A percentile compares a stretch with the other conserved stretches of the same genome.
Conservation (phyloP, 1,140 invertebrate species). For the Lanistes nyassanus region DNA sequence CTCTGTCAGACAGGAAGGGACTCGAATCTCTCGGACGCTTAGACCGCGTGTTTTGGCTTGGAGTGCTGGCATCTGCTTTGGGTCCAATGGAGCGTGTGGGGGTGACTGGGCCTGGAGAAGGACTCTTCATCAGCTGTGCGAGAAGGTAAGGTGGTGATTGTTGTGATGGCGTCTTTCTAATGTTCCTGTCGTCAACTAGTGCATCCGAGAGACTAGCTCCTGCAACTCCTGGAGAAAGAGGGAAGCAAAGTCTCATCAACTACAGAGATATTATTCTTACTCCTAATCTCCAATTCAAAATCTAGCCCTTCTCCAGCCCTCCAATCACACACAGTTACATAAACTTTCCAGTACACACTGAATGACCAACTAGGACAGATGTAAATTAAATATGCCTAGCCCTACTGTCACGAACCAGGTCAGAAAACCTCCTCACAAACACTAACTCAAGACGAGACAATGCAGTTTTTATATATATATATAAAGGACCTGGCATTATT, state of each 20-base stretch:
- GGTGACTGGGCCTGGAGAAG: not conserved
- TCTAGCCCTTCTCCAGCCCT: no score
- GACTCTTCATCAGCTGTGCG: conserved; percentile 6
- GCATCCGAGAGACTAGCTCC: not conserved
- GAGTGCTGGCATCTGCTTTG: conserved; percentile 18
- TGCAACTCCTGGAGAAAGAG: not conserved
- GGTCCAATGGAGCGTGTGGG: not conserved
- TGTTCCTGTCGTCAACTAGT: not conserved
- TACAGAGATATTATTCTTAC: no score
- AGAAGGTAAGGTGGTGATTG: not conserved
- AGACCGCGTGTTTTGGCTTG: conserved; percentile 37
- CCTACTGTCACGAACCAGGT: no score
- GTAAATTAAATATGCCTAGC: no score
- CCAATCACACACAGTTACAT: no score
- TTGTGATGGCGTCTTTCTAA: not conserved
- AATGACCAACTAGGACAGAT: no score
- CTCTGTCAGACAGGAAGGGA: not conserved
- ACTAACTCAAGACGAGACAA: no score
- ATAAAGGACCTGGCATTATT: no score
- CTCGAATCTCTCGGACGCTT: conserved; percentile 14
- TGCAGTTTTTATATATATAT: no score
- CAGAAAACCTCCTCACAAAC: no score
- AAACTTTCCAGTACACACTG: no score
- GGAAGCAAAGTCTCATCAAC: not conserved
- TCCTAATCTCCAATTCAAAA: no score